phyloP scores from a whole-genome alignment of 1,140 invertebrate genomes.

The Apis dorsata region DNA sequence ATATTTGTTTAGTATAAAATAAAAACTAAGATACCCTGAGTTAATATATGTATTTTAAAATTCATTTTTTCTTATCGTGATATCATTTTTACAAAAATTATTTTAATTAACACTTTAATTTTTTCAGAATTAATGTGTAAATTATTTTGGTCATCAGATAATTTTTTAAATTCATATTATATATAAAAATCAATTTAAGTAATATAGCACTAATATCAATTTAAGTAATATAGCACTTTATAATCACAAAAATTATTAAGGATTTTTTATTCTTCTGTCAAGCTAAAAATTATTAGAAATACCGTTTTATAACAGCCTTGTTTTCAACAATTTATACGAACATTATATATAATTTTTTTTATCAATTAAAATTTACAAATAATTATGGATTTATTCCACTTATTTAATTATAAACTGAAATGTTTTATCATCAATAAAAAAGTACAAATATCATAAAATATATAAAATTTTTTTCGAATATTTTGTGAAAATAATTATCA shows the following conservation, averaged over 20 bases:
- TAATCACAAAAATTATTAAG: constrained; percentile 9
- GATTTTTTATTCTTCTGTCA: constrained; percentile 40
- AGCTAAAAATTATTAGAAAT: constrained; percentile 31
- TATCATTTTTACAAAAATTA: not conserved
- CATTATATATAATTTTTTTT: not conserved
- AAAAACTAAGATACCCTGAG: constrained; percentile 16
- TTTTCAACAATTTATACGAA: not conserved
- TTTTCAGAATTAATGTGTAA: not conserved
- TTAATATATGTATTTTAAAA: not conserved
- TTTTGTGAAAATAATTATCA: not conserved
- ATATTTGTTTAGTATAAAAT: not conserved
- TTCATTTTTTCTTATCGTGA: not conserved
- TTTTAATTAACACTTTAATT: not conserved
- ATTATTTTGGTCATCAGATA: constrained; percentile 22
- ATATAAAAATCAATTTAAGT: constrained; percentile 23
- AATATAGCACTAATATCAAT: constrained; percentile 1
- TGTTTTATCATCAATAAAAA: constrained; percentile 27
- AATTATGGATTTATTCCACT: not conserved
- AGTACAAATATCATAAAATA: constrained; percentile 25
- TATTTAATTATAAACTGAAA: constrained; percentile 11
- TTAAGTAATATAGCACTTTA: constrained; percentile 21
- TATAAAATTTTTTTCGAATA: not conserved
- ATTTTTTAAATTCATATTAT: not conserved
- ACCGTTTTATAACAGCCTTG: not conserved
- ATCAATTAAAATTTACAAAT: not conserved